Conservation (phyloP, 2,888 invertebrate genomes). For the Eupithecia insigniata region DNA sequence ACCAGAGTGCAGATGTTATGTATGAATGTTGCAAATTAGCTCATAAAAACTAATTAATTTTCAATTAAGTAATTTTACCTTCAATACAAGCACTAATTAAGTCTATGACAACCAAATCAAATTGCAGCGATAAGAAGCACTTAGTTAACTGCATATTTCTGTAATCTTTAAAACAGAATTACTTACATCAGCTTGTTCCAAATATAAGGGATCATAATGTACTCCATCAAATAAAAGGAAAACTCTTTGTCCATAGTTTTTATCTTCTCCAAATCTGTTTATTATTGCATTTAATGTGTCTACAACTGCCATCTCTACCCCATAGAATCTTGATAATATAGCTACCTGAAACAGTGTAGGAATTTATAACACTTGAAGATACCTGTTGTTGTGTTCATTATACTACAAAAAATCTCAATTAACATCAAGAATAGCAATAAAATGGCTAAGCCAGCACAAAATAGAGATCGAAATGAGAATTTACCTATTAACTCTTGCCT, state of each 20-base stretch:
- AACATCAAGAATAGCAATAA: background rate
- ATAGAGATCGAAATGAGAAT: no score
- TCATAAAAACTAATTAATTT: background rate
- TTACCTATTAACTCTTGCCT: background rate
- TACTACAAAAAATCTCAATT: no score
- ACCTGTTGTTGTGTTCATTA: background rate
- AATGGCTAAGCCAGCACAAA: background rate
- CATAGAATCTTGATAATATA: constrained; percentile 93
- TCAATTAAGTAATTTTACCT: background rate
- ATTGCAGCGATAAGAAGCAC: background rate
- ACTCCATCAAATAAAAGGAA: constrained; percentile 97
- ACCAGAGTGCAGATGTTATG: no score
- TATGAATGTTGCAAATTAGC: background rate
- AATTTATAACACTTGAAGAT: background rate
- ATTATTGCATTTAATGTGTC: constrained; percentile 95
- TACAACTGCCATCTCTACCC: constrained; percentile 96
- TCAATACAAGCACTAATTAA: background rate
- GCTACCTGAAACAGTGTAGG: constrained; percentile 83
- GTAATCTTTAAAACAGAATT: background rate
- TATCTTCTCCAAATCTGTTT: constrained; percentile 97
- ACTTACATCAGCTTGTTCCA: constrained; percentile 91
- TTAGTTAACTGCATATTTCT: background rate
- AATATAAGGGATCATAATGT: constrained; percentile 96
- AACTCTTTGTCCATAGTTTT: constrained; percentile 91
- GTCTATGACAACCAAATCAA: background rate